These are phyloP conservation scores for Rhea americana DNA, from an alignment of 2,113 vertebrate genomes.

Conservation along the genomic window DNA sequence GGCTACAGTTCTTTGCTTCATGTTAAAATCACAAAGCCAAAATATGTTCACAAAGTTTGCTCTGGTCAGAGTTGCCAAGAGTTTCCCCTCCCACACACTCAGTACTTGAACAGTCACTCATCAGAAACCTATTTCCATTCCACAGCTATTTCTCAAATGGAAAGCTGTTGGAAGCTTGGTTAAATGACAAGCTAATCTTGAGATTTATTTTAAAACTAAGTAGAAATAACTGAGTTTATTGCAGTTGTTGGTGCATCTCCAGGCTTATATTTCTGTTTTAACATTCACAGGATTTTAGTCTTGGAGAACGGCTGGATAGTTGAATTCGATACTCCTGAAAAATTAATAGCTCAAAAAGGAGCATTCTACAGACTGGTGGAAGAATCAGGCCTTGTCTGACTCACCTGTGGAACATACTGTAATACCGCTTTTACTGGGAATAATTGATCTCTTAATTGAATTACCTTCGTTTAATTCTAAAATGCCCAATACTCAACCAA, in stretches of 20 bases:
- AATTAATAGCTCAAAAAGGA: slow-evolving; percentile 85
- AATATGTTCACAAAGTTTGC: not conserved
- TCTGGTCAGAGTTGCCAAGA: not conserved
- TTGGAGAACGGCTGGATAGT: slow-evolving; percentile 88
- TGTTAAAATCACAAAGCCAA: not conserved
- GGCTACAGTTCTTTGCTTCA: not conserved
- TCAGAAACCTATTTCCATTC: not conserved
- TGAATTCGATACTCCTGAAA: slow-evolving; percentile 87
- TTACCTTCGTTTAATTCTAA: not conserved
- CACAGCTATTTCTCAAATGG: not conserved
- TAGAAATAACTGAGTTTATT: not conserved
- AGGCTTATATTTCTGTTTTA: not conserved
- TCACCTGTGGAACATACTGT: not conserved
- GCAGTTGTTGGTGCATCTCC: not conserved
- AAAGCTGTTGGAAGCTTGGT: not conserved
- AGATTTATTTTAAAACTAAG: not conserved
- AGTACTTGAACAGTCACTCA: not conserved
- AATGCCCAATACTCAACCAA: not conserved
- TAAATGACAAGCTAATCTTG: not conserved
- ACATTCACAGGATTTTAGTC: slow-evolving; percentile 86
- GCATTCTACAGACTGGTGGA: slow-evolving; percentile 90
- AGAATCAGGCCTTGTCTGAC: slow-evolving; percentile 87
- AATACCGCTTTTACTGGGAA: not conserved
- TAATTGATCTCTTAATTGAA: slow-evolving; percentile 30
- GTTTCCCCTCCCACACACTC: not conserved